A percentile compares a stretch with the other conserved stretches of the same genome.
These are phyloP conservation scores for Triops cancriformis DNA, from an alignment of 1,140 invertebrate species.

Conservation along the genomic window DNA sequence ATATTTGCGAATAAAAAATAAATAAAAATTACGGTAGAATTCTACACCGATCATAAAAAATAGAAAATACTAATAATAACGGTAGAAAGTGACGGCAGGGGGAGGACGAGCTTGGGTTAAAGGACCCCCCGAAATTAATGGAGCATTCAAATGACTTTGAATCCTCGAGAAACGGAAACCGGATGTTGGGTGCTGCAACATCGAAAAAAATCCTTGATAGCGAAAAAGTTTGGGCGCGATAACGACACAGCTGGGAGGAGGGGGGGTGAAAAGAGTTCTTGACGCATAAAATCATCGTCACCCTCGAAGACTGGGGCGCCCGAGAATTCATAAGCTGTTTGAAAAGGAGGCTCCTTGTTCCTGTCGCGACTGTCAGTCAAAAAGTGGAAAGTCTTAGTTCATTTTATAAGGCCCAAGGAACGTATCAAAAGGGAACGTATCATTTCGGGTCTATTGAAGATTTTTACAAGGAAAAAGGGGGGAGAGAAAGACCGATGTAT, in stretches of 20 bases:
- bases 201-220: background rate
- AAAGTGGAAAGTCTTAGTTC: background rate
- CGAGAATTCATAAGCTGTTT: slow-evolving; percentile 1
- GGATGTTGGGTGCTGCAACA: background rate
- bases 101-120: background rate
- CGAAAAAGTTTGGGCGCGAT: background rate
- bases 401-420: background rate
- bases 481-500: too few relatives aligned
- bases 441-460: background rate
- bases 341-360: background rate
- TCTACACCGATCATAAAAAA: too few relatives aligned
- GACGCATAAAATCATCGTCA: slow-evolving; percentile 10
- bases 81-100: background rate
- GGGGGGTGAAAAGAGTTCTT: background rate
- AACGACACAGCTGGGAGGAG: background rate
- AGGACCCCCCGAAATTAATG: background rate
- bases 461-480: background rate
- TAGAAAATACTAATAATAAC: too few relatives aligned
- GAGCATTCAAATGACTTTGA: slow-evolving; percentile 1
- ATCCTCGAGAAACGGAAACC: slow-evolving; percentile 6
- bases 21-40: too few relatives aligned
- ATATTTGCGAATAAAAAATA: too few relatives aligned
- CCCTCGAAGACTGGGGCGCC: background rate
- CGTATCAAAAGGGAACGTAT: background rate
- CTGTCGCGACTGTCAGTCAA: slow-evolving; percentile 1